Conservation (phyloP, 2,888 invertebrate species). For the Saturnia pavonia region DNA sequence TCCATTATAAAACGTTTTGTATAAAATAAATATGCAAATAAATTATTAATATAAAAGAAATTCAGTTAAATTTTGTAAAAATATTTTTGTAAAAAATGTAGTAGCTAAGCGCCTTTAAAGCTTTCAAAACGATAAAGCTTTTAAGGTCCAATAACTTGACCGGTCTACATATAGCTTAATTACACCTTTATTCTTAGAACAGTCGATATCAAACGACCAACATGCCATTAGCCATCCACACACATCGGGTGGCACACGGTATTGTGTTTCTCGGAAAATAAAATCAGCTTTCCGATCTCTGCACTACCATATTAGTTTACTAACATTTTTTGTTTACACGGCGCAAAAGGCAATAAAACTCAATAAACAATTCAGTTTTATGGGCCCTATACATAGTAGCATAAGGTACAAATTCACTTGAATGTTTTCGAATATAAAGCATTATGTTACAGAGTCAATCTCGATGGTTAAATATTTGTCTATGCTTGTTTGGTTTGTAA, state of each 20-base stretch:
- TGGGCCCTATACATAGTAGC: slow-evolving; percentile 45
- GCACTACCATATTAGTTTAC: slow-evolving; percentile 72
- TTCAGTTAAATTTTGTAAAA: too few species aligned
- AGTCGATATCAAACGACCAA: slow-evolving; percentile 33
- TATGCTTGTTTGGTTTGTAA: slow-evolving; percentile 78
- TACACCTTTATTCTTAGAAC: slow-evolving; percentile 31
- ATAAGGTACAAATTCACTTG: slow-evolving; percentile 58
- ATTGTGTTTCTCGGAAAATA: slow-evolving; percentile 68
- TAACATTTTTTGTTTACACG: slow-evolving; percentile 52
- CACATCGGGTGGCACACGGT: slow-evolving; percentile 44
- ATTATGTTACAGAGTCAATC: slow-evolving; percentile 65
- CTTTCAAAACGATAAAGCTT: neutral
- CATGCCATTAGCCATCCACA: slow-evolving; percentile 30
- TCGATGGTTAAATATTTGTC: slow-evolving; percentile 76
- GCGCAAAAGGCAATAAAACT: slow-evolving; percentile 46
- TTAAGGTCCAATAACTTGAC: slow-evolving; percentile 16
- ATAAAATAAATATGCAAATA: too few species aligned
- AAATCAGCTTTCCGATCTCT: slow-evolving; percentile 65
- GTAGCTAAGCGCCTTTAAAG: neutral
- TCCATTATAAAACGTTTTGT: too few species aligned
- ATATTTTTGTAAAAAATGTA: too few species aligned
- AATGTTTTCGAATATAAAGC: slow-evolving; percentile 44
- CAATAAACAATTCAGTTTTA: slow-evolving; percentile 33
- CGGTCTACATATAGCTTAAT: slow-evolving; percentile 22
- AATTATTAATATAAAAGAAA: too few species aligned